These are phyloP conservation scores for Teleopsis dalmanni DNA, from an alignment of 1,140 invertebrate genomes.

Conservation along the genomic window DNA sequence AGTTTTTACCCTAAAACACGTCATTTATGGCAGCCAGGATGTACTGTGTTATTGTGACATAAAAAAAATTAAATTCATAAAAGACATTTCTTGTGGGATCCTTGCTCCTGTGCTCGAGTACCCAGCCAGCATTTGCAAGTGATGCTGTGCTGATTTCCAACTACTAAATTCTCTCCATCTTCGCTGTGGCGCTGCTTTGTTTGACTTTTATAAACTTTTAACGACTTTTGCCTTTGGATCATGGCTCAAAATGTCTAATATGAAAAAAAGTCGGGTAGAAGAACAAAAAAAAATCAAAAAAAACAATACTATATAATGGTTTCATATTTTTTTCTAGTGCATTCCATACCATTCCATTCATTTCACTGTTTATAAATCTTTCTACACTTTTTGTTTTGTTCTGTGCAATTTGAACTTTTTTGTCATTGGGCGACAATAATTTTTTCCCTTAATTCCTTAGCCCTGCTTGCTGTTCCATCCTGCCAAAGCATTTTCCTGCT, in stretches of 20 bases:
- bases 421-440: neutral
- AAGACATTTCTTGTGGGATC: no score
- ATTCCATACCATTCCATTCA: no score
- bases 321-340: no score
- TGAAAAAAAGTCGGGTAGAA: no score
- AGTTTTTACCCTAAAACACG: no score
- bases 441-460: neutral
- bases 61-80: no score
- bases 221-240: slow-evolving; percentile 37
- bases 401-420: neutral
- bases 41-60: no score
- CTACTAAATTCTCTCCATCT: neutral
- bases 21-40: no score
- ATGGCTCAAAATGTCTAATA: neutral
- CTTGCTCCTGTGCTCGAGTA: no score
- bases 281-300: no score
- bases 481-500: neutral
- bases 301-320: no score
- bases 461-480: no score
- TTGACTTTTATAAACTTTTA: slow-evolving; percentile 45
- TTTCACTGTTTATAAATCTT: neutral
- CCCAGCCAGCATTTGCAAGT: neutral
- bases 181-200: slow-evolving; percentile 12
- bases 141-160: neutral
- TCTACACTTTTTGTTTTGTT: slow-evolving; percentile 1